Conservation (phyloP, 2,797 vertebrate genomes). For the Oceanodroma leucorhoa region DNA sequence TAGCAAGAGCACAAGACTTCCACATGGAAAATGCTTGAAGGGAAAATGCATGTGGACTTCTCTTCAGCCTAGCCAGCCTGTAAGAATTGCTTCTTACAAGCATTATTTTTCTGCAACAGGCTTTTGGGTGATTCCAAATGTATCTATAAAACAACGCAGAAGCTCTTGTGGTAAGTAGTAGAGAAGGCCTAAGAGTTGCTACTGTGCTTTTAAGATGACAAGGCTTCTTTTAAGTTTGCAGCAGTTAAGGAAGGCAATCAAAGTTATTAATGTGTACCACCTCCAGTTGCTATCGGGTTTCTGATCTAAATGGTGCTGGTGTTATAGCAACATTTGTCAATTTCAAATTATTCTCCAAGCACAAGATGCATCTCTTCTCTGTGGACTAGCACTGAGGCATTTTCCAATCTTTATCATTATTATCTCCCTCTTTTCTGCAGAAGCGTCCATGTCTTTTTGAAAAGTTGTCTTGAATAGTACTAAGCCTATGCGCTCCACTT, state of each 20-base stretch:
- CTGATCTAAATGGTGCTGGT: constrained; percentile 33
- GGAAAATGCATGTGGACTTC: background rate
- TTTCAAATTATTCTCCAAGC: constrained; percentile 38
- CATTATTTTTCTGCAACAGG: background rate
- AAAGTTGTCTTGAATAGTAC: background rate
- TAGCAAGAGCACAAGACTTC: background rate
- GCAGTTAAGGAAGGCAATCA: background rate
- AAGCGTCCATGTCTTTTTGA: background rate
- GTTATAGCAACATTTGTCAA: constrained; percentile 35
- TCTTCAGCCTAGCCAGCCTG: background rate
- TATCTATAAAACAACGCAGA: background rate
- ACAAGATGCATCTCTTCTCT: constrained; percentile 2
- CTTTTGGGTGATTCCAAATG: background rate
- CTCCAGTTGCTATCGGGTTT: constrained; percentile 5
- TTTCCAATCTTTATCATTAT: background rate
- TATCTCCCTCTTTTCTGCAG: background rate
- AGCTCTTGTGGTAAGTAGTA: background rate
- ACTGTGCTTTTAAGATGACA: constrained; percentile 22
- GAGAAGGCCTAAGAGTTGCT: background rate
- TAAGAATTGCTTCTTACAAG: background rate
- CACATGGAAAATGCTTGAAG: background rate
- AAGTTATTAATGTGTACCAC: constrained; percentile 39
- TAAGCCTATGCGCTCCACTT: background rate
- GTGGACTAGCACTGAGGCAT: background rate
- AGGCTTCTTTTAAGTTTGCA: constrained; percentile 9